These are phyloP conservation scores for Euschistus heros DNA, from an alignment of 1,140 invertebrate species.

Conservation along the genomic window DNA sequence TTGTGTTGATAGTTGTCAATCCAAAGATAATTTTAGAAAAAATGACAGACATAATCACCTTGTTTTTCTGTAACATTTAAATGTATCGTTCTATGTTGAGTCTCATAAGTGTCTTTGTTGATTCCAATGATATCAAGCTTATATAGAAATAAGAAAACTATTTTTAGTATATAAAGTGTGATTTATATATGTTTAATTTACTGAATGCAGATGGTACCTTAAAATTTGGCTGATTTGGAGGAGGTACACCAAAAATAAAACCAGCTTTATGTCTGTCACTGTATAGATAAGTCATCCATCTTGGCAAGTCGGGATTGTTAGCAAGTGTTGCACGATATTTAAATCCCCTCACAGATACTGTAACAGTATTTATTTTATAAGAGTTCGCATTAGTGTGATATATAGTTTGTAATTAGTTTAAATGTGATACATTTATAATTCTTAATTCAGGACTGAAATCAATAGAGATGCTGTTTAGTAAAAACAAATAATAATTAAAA, in stretches of 20 bases:
- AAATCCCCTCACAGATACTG: conserved; percentile 37
- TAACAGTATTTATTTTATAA: neutral
- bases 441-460: too few species aligned
- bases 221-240: conserved; percentile 43
- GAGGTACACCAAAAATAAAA: conserved; percentile 69
- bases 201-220: conserved; percentile 33
- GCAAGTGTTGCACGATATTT: conserved; percentile 54
- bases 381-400: too few species aligned
- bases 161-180: neutral
- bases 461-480: too few species aligned
- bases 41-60: conserved; percentile 24
- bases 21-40: conserved; percentile 28
- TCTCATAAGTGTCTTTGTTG: conserved; percentile 66
- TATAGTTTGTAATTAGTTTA: too few species aligned
- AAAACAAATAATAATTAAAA: too few species aligned
- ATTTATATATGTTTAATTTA: neutral
- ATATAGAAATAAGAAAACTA: conserved; percentile 31
- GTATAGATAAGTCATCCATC: conserved; percentile 72
- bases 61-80: conserved; percentile 51
- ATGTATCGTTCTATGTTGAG: conserved; percentile 48
- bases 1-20: too few species aligned
- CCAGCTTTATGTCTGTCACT: conserved; percentile 58
- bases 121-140: conserved; percentile 63
- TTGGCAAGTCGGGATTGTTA: conserved; percentile 66
- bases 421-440: too few species aligned